phyloP scores from a whole-genome alignment of 1,140 invertebrate genomes.

The Choristoneura fumiferana region DNA sequence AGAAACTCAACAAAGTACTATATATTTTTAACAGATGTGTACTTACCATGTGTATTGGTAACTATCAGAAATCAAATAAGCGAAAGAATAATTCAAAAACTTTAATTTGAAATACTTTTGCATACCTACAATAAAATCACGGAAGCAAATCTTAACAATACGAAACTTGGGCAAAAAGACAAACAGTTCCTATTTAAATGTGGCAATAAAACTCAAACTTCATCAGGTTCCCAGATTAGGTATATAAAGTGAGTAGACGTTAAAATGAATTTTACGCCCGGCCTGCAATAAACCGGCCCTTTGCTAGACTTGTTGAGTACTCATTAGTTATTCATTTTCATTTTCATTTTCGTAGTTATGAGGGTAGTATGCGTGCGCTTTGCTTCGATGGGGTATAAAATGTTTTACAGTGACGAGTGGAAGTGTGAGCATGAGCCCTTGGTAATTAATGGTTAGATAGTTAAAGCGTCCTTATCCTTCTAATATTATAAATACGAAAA shows the following conservation, averaged over 20 bases:
- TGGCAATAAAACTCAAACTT: constrained; percentile 28
- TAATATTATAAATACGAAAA: no score
- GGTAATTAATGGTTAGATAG: constrained; percentile 1
- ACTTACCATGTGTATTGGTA: no score
- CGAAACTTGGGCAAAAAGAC: constrained; percentile 7
- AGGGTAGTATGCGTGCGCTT: constrained; percentile 39
- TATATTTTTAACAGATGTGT: no score
- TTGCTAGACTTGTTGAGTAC: constrained; percentile 51
- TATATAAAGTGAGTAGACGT: constrained; percentile 7
- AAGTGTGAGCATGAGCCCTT: background rate
- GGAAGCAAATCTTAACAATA: background rate
- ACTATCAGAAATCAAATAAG: no score
- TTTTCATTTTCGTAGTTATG: constrained; percentile 57
- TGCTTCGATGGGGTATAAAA: constrained; percentile 39
- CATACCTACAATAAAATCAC: background rate
- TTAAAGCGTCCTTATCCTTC: background rate
- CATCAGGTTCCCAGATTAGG: constrained; percentile 29
- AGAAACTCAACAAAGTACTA: no score
- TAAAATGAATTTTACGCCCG: constrained; percentile 35
- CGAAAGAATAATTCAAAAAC: no score
- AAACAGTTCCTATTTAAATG: constrained; percentile 30
- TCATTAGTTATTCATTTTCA: constrained; percentile 70
- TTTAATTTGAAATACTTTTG: no score
- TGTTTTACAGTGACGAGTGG: constrained; percentile 35
- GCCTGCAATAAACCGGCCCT: constrained; percentile 45